Evolutionary conservation across 1,140 invertebrate species (phyloP).

Genomic region (Leptopilina clavipes): DNA sequence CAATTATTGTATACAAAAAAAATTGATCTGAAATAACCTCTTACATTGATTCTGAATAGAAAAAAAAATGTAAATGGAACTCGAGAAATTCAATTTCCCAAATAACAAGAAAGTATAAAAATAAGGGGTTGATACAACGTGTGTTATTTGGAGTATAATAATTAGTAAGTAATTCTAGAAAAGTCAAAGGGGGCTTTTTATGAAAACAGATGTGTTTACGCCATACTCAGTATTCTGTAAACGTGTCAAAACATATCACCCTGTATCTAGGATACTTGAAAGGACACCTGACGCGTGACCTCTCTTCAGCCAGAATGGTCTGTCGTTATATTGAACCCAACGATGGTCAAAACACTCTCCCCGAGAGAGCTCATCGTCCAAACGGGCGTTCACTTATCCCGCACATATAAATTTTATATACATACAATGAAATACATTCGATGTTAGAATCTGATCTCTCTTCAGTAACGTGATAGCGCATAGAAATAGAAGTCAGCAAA

Average conservation of each 20-base stretch:
- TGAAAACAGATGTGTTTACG: neutral
- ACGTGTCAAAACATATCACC: slow-evolving; percentile 5
- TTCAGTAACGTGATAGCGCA: neutral
- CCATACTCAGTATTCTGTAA: neutral
- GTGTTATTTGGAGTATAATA: neutral
- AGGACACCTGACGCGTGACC: slow-evolving; percentile 30
- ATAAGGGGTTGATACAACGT: no score
- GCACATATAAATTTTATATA: neutral
- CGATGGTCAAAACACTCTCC: neutral
- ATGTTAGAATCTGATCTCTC: neutral
- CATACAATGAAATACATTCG: neutral
- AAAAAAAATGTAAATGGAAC: no score
- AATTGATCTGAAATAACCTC: no score
- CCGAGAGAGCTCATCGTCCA: neutral
- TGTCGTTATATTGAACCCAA: slow-evolving; percentile 20
- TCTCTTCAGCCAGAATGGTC: slow-evolving; percentile 10
- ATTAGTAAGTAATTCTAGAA: neutral
- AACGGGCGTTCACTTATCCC: neutral
- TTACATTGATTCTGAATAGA: neutral
- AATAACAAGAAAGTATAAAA: no score
- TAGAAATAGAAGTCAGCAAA: slow-evolving; percentile 2
- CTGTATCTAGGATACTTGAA: neutral
- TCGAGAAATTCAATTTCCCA: no score
- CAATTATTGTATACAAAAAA: no score
- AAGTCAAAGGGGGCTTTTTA: neutral